Percentiles rank a stretch among this genome's conserved stretches.
phyloP scores from a whole-genome alignment of 2,113 vertebrate species.

The Numenius arquata region DNA sequence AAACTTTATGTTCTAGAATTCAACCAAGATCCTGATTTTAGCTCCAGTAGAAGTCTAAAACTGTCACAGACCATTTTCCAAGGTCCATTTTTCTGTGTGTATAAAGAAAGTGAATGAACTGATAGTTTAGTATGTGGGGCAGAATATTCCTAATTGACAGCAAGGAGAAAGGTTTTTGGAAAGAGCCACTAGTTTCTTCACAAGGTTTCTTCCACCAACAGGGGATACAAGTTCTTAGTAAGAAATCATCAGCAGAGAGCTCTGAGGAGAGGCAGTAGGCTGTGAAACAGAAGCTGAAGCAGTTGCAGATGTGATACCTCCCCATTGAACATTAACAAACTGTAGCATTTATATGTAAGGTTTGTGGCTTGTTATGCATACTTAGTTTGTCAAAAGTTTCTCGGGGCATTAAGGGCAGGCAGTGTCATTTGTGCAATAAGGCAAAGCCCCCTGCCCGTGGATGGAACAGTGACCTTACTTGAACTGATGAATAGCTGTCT shows the following conservation, averaged over 20 bases:
- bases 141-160: not conserved
- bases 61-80: not conserved
- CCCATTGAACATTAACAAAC: not conserved
- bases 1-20: not conserved
- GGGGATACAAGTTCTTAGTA: not conserved
- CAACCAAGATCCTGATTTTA: not conserved
- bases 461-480: not conserved
- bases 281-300: not conserved
- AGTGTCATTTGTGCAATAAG: not conserved
- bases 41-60: not conserved
- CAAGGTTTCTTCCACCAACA: not conserved
- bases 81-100: not conserved
- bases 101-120: not conserved
- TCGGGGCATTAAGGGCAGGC: not conserved
- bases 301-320: not conserved
- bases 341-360: not conserved
- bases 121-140: not conserved
- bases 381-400: constrained; percentile 12
- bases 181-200: not conserved
- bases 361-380: not conserved
- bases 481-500: constrained; percentile 11
- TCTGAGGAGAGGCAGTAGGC: not conserved
- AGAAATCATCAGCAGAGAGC: not conserved
- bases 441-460: not conserved
- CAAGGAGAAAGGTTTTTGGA: not conserved